phyloP scores from a whole-genome alignment of 2,888 invertebrate genomes.

The Hermaeophaga mercurialis region DNA sequence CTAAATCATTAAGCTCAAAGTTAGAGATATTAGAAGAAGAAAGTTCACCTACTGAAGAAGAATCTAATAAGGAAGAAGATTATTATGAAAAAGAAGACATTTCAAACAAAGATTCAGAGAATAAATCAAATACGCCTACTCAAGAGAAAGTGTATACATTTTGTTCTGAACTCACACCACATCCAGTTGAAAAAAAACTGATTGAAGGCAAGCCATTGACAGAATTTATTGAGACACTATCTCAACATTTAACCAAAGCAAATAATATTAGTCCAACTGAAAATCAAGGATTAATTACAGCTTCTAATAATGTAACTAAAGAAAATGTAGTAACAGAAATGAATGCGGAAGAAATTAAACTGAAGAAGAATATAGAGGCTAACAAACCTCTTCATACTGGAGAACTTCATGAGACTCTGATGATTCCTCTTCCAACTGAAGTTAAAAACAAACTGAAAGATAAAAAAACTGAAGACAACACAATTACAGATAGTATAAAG shows the following conservation, averaged over 20 bases:
- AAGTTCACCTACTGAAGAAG: constrained; percentile 24
- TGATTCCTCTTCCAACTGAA: constrained; percentile 26
- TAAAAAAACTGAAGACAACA: too few species aligned
- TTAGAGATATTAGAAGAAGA: constrained; percentile 20
- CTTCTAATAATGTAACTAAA: too few species aligned
- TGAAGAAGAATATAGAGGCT: too few species aligned
- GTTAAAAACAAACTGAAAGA: constrained; percentile 20
- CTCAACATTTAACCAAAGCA: background rate
- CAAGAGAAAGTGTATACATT: constrained; percentile 24
- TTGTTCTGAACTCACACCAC: constrained; percentile 19
- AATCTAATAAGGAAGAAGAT: constrained; percentile 33
- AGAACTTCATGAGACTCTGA: constrained; percentile 61
- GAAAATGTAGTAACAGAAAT: too few species aligned
- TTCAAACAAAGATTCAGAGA: background rate
- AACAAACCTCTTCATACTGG: constrained; percentile 50
- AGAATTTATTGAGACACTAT: constrained; percentile 25
- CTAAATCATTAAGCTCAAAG: constrained; percentile 13
- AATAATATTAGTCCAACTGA: background rate
- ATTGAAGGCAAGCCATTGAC: constrained; percentile 24
- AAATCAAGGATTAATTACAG: too few species aligned
- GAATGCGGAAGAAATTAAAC: too few species aligned
- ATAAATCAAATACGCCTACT: background rate
- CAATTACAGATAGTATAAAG: background rate
- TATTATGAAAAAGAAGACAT: constrained; percentile 17
- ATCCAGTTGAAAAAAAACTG: constrained; percentile 16